phyloP scores from a whole-genome alignment of 2,797 vertebrate genomes.

The Microtus californicus region DNA sequence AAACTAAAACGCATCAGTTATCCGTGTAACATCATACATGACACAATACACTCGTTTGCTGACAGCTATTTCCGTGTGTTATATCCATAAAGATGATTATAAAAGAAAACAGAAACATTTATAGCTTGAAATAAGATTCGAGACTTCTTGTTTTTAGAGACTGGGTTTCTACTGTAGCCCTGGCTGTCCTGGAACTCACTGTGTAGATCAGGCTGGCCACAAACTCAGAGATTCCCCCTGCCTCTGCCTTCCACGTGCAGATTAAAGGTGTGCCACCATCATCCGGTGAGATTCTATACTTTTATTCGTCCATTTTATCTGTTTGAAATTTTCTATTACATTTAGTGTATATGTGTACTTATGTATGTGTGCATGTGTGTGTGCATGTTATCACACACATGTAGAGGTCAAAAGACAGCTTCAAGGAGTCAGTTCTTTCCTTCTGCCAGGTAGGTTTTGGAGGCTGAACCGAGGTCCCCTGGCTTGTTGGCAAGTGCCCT shows the following conservation, averaged over 20 bases:
- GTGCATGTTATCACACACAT: not conserved
- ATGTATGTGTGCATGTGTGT: not conserved
- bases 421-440: not conserved
- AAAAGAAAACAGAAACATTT: slow-evolving; percentile 10
- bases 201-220: not conserved
- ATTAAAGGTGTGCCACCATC: not conserved
- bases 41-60: not conserved
- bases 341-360: not conserved
- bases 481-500: not conserved
- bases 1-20: not conserved
- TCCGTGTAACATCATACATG: not conserved
- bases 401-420: not conserved
- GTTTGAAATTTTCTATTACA: not conserved
- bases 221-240: not conserved
- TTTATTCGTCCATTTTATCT: not conserved
- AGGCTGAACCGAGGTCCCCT: not conserved
- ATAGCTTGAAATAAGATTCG: not conserved
- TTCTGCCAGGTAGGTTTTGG: not conserved
- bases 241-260: not conserved
- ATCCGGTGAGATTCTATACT: not conserved
- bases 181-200: not conserved
- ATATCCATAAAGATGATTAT: not conserved
- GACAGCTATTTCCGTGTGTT: not conserved
- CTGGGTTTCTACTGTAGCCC: not conserved
- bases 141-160: not conserved